These are phyloP conservation scores for Iphiclides podalirius DNA, from an alignment of 2,888 invertebrate species.

Conservation along the genomic window DNA sequence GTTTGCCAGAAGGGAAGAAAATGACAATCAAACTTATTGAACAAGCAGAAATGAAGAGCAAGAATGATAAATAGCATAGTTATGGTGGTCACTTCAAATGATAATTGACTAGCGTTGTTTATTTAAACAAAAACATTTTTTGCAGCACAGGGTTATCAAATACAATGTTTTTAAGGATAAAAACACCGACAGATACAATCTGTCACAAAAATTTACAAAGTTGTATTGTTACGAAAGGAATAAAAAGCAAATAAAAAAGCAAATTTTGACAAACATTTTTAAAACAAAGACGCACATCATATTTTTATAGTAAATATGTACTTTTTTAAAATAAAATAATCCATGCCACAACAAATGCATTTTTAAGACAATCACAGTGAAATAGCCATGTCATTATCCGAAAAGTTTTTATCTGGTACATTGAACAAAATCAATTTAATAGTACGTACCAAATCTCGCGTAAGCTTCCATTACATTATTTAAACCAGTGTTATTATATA, in stretches of 20 bases:
- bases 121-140: constrained; percentile 1
- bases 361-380: constrained; percentile 58
- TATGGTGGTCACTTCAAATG: constrained; percentile 4
- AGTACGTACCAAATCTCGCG: constrained; percentile 40
- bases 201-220: background rate
- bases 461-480: constrained; percentile 32
- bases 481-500: constrained; percentile 6
- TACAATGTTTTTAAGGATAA: background rate
- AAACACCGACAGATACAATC: background rate
- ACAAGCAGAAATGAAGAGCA: constrained; percentile 61
- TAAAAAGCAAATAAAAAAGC: background rate
- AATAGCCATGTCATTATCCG: constrained; percentile 47
- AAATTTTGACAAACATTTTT: background rate
- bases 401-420: constrained; percentile 31
- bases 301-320: background rate
- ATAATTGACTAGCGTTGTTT: background rate
- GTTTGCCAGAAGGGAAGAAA: constrained; percentile 78
- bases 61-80: constrained; percentile 19
- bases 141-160: constrained; percentile 1
- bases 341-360: constrained; percentile 63
- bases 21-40: constrained; percentile 68
- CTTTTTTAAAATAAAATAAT: background rate
- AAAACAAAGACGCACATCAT: constrained; percentile 17
- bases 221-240: background rate
- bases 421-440: constrained; percentile 47